Conservation (phyloP, 2,888 invertebrate genomes). For the Tortrix viridana region DNA sequence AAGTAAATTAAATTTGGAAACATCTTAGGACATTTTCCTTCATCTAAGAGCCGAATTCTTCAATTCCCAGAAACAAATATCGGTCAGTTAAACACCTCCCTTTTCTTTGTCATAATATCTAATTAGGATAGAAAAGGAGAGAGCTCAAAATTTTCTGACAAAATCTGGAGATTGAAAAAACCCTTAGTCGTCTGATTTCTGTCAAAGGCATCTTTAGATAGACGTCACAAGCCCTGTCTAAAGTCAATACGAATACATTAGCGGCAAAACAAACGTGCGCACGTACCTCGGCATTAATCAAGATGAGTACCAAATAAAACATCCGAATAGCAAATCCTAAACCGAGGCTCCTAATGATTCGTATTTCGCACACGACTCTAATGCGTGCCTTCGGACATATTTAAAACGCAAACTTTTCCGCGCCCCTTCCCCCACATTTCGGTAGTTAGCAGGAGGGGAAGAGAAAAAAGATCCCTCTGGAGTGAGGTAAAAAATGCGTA, state of each 20-base stretch:
- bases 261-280: neutral
- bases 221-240: neutral
- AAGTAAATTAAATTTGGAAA: too few species aligned
- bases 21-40: too few species aligned
- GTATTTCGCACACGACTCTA: conserved; percentile 76
- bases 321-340: conserved; percentile 35
- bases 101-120: too few species aligned
- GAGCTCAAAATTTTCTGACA: too few species aligned
- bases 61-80: too few species aligned
- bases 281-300: conserved; percentile 24
- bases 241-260: neutral
- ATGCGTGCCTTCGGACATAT: conserved; percentile 82
- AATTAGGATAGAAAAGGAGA: too few species aligned
- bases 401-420: conserved; percentile 82
- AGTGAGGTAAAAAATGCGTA: conserved; percentile 86
- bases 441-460: conserved; percentile 75
- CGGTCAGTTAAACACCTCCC: too few species aligned
- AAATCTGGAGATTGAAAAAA: too few species aligned
- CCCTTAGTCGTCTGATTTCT: too few species aligned
- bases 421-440: conserved; percentile 66
- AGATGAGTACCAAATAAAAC: conserved; percentile 36
- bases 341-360: conserved; percentile 68
- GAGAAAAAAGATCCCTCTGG: conserved; percentile 67
- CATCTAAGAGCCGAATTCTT: too few species aligned
- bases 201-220: too few species aligned